A percentile compares a stretch with the other conserved stretches of the same genome.
Conservation (phyloP, 2,888 invertebrate species). For the Crocallis elinguaria region DNA sequence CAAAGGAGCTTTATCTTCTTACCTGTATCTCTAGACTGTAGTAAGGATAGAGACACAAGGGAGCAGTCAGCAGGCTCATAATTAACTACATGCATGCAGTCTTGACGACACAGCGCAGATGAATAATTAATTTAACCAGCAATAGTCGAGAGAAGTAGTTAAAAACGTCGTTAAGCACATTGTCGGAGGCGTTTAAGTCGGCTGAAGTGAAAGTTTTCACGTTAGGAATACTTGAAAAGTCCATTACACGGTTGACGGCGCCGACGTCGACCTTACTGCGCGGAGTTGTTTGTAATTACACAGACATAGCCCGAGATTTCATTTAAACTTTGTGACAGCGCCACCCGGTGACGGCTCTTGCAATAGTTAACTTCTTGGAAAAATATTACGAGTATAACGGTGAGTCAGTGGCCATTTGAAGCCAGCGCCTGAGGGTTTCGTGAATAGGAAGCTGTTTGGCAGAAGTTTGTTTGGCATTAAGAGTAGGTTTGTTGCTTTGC, state of each 20-base stretch:
- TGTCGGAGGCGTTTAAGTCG: conserved; percentile 75
- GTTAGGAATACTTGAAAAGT: conserved; percentile 83
- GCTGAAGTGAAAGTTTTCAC: conserved; percentile 77
- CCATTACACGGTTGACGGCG: conserved; percentile 80
- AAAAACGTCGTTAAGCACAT: conserved; percentile 82
- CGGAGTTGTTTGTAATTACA: conserved; percentile 78
- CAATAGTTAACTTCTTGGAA: conserved; percentile 62
- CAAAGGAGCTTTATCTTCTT: conserved; percentile 1
- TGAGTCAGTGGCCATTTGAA: conserved; percentile 24
- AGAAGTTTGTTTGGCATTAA: neutral
- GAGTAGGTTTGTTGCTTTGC: neutral
- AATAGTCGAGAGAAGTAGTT: conserved; percentile 74
- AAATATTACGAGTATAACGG: conserved; percentile 53
- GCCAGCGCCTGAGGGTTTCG: conserved; percentile 16
- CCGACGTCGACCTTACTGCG: conserved; percentile 67
- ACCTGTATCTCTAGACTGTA: neutral
- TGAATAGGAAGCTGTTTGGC: conserved; percentile 3
- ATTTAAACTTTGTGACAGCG: conserved; percentile 77
- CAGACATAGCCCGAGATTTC: conserved; percentile 76
- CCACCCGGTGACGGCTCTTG: conserved; percentile 59
- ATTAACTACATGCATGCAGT: conserved; percentile 32
- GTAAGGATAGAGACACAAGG: conserved; percentile 2
- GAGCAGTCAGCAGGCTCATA: conserved; percentile 18
- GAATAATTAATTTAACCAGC: conserved; percentile 72
- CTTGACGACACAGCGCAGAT: conserved; percentile 44